Evolutionary conservation across 2,888 invertebrate species (phyloP).

Genomic region (Troides oblongomaculatus): DNA sequence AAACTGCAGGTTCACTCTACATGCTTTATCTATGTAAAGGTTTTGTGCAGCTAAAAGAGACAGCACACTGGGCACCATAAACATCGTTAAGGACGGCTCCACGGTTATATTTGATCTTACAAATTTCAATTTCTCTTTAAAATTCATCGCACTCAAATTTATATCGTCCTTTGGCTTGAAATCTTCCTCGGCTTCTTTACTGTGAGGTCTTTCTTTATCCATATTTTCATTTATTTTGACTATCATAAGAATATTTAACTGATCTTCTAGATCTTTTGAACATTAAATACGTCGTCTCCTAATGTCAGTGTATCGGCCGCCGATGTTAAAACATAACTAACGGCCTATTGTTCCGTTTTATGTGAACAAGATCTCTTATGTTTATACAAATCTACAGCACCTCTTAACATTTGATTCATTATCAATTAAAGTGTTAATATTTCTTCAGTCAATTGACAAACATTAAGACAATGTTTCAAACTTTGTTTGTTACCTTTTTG

Average conservation of each 20-base stretch:
- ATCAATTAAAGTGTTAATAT: background rate
- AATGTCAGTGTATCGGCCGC: constrained; percentile 48
- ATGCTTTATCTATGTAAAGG: constrained; percentile 91
- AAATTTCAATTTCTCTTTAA: constrained; percentile 69
- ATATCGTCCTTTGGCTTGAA: constrained; percentile 52
- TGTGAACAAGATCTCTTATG: constrained; percentile 67
- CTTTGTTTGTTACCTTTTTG: constrained; percentile 20
- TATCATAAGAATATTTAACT: too few relatives aligned
- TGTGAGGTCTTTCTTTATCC: constrained; percentile 41
- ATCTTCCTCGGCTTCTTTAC: constrained; percentile 53
- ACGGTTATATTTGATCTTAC: constrained; percentile 81
- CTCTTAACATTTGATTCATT: constrained; percentile 47
- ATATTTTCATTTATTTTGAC: constrained; percentile 37
- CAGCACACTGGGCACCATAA: constrained; percentile 83
- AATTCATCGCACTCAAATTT: constrained; percentile 54
- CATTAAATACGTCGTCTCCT: constrained; percentile 7
- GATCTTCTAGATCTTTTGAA: background rate
- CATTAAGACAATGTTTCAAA: constrained; percentile 10
- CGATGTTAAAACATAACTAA: constrained; percentile 43
- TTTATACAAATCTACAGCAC: constrained; percentile 64
- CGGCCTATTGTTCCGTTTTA: constrained; percentile 59
- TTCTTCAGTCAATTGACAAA: background rate
- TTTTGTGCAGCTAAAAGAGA: constrained; percentile 90
- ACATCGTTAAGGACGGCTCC: constrained; percentile 83
- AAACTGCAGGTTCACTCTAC: constrained; percentile 87